Base-by-base conservation (phyloP, 2,888 invertebrate species). In the Pherbina coryleti region DNA sequence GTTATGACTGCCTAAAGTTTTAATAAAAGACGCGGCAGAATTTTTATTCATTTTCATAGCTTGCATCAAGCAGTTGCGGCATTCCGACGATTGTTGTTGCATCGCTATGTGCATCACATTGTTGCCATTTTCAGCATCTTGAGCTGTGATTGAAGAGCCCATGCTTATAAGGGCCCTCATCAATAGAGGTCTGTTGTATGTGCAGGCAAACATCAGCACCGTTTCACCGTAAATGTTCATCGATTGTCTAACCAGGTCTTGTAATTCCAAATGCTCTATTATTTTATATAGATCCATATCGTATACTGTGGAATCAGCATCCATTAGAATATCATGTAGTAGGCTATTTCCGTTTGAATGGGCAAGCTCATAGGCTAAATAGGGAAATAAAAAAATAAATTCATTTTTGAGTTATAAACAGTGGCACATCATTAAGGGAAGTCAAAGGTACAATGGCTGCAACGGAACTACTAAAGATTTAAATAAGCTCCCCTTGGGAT, bases 121-220 rank as follows among this genome's bases (percentile, higher is more conserved):
- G 64, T 64, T 34, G 17, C 64, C 64, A n/a, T n/a, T 17, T 34
- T 64, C 64, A 17, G n/a, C 34, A 64, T 64, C 34, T 34, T 64
- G 31, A 25, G 64, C 64, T 28, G 25, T n/a, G 17, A 64, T 31
- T 31, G 28, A 34, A 34, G 25, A 34, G 3, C 64, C 64, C 64
- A 64, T 64, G 19, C n/a, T 17, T 11, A 64, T 64, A 34, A 64
- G 34, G 14, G 64, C 34, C 8, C 19, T 64, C 1, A 19, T 34
- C n/a, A 64, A n/a, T n/a, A 64, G 34, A 17, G 64, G 14, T 19
- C 64, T 9, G 1, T 34, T 17, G 8, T n/a, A 64, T 2, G 3
- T 64, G 34, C 64, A 64, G 34, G 64, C 64, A 64, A 34, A 64
- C 64, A 64, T 64, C 34, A 64, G 34, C 34, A 34, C 64, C 5